Conservation (phyloP, 2,888 invertebrate genomes). For the Trissoscelio sp. region DNA sequence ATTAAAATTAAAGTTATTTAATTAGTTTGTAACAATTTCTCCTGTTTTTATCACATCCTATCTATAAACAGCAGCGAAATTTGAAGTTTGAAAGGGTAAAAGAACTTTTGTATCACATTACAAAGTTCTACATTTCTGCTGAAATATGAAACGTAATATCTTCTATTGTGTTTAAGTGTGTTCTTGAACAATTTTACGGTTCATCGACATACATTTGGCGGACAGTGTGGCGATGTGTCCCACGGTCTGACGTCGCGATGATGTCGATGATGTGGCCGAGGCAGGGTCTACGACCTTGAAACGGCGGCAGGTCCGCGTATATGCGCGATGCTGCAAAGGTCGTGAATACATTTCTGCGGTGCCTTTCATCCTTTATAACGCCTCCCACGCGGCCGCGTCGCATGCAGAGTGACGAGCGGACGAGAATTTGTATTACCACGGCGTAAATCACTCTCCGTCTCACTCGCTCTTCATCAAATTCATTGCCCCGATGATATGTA, state of each 20-base stretch:
- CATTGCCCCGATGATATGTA: conserved; percentile 27
- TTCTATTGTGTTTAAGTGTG: conserved; percentile 38
- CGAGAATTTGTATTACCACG: conserved; percentile 66
- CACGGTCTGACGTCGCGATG: conserved; percentile 54
- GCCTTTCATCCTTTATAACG: conserved; percentile 72
- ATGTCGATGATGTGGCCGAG: conserved; percentile 60
- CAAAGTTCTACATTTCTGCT: conserved; percentile 26
- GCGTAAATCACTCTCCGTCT: conserved; percentile 57
- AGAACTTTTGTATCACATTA: conserved; percentile 31
- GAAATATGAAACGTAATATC: conserved; percentile 53
- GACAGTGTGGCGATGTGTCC: conserved; percentile 46
- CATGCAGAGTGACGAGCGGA: conserved; percentile 69
- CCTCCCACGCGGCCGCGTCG: conserved; percentile 70
- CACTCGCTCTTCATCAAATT: conserved; percentile 38
- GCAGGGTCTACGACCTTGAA: conserved; percentile 68
- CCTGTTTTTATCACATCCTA: too few species aligned
- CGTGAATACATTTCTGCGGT: conserved; percentile 69
- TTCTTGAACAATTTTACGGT: conserved; percentile 42
- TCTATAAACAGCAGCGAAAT: too few species aligned
- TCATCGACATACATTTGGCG: conserved; percentile 57
- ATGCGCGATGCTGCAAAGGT: conserved; percentile 67
- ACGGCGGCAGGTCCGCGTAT: conserved; percentile 67
- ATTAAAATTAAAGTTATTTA: too few species aligned
- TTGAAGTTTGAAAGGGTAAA: neutral
- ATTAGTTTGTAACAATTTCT: too few species aligned